A percentile compares a stretch with the other conserved stretches of the same genome.
Evolutionary conservation across 1,140 invertebrate genomes (phyloP).

Genomic region (Magallana ariakensis): DNA sequence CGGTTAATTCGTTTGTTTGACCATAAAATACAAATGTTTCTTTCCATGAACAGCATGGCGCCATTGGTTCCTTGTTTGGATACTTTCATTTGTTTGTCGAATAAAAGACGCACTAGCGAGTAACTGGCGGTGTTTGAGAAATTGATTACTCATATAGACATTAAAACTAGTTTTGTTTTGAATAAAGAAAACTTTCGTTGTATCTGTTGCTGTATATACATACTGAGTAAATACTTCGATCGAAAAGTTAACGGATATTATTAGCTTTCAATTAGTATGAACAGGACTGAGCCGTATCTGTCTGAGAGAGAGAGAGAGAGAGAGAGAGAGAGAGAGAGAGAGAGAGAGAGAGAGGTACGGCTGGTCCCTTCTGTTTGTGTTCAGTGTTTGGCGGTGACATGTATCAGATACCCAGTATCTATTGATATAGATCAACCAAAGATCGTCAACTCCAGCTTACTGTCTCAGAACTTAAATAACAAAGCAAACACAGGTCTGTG

Average conservation of each 20-base stretch:
- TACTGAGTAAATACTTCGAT: neutral
- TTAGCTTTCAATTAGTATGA: neutral
- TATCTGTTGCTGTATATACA: slow-evolving; percentile 6
- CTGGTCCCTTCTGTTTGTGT: neutral
- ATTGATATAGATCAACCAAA: slow-evolving; percentile 17
- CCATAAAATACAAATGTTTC: slow-evolving; percentile 2
- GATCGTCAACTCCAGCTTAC: neutral
- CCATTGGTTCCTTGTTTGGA: neutral
- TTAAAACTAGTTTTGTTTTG: slow-evolving; percentile 22
- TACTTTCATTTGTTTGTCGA: neutral
- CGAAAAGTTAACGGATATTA: slow-evolving; percentile 15
- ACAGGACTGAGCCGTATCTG: neutral
- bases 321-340: neutral
- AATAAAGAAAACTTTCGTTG: slow-evolving; percentile 22
- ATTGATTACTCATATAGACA: slow-evolving; percentile 35
- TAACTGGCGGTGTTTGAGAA: neutral
- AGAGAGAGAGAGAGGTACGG: neutral
- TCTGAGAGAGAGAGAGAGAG: slow-evolving; percentile 1
- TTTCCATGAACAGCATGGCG: neutral
- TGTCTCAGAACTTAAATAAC: slow-evolving; percentile 21
- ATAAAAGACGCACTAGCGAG: neutral
- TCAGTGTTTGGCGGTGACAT: slow-evolving; percentile 27
- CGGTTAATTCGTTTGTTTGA: neutral
- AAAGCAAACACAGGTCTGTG: neutral
- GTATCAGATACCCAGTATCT: slow-evolving; percentile 29